A percentile compares a stretch with the other conserved stretches of the same genome.
Evolutionary conservation across 2,797 vertebrate genomes (phyloP).

Genomic region (Odontamblyopus lacepedii): DNA sequence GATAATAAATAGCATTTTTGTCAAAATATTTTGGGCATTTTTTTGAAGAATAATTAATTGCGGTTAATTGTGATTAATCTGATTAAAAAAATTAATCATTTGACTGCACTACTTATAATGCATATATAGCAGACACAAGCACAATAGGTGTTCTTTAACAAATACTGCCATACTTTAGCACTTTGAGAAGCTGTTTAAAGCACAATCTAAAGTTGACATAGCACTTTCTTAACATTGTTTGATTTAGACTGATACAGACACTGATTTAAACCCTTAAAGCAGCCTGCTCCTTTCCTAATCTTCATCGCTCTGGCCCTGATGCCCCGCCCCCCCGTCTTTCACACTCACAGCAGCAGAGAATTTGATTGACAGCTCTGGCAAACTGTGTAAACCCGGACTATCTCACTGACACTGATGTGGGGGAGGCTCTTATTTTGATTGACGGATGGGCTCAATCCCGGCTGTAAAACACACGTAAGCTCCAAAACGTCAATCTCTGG

Average conservation of each 20-base stretch:
- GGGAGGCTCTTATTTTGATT: constrained; percentile 52
- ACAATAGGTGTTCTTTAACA: too few relatives aligned
- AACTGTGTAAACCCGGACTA: constrained; percentile 46
- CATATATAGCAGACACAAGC: too few relatives aligned
- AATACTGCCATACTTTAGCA: too few relatives aligned
- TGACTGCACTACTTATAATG: too few relatives aligned
- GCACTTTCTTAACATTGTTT: not conserved
- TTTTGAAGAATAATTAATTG: too few relatives aligned
- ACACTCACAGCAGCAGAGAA: constrained; percentile 23
- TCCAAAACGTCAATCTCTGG: not conserved
- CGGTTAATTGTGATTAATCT: too few relatives aligned
- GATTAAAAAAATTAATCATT: too few relatives aligned
- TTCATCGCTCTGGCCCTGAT: not conserved
- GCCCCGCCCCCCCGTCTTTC: constrained; percentile 15
- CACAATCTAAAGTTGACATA: not conserved
- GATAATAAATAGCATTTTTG: too few relatives aligned
- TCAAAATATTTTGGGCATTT: too few relatives aligned
- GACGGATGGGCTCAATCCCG: constrained; percentile 39
- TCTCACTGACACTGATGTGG: constrained; percentile 58
- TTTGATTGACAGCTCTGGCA: constrained; percentile 61
- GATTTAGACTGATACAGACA: not conserved
- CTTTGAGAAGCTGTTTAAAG: not conserved
- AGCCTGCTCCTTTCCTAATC: not conserved
- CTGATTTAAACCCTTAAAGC: not conserved
- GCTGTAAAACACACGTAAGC: not conserved